A percentile compares a stretch with the other conserved stretches of the same genome.
These are phyloP conservation scores for Dromococcyx pavoninus DNA, from an alignment of 2,797 vertebrate species.

Conservation along the genomic window DNA sequence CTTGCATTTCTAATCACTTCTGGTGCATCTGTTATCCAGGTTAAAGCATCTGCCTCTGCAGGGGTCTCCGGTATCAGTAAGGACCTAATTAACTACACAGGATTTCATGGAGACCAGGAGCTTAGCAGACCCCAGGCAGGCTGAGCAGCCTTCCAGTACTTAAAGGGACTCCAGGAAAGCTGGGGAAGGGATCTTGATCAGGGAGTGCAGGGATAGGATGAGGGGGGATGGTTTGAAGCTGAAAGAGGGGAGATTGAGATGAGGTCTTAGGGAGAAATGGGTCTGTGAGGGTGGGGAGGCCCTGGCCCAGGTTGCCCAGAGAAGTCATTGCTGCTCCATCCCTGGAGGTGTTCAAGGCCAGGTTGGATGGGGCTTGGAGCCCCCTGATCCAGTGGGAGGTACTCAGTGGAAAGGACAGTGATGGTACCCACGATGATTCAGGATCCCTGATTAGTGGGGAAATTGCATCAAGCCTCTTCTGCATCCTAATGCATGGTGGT, in stretches of 20 bases:
- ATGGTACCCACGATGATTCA: accelerated
- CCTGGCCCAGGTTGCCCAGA: no score
- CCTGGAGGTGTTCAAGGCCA: no score
- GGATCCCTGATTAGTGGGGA: neutral
- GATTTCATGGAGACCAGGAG: neutral
- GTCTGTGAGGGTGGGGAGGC: no score
- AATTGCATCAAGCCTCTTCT: neutral
- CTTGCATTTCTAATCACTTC: conserved; percentile 15
- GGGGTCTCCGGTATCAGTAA: neutral
- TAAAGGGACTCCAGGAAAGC: no score
- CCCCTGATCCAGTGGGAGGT: no score
- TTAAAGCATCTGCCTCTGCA: neutral
- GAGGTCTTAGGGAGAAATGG: no score
- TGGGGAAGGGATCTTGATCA: no score
- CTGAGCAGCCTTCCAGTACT: neutral
- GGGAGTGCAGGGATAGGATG: no score
- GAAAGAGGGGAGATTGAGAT: no score
- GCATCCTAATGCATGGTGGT: neutral
- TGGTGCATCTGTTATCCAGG: neutral
- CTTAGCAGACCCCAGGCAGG: neutral
- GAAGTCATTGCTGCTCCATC: no score
- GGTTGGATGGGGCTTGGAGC: no score
- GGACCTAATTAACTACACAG: neutral
- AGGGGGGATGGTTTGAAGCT: no score
- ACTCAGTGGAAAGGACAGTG: neutral